A percentile compares a stretch with the other conserved stretches of the same genome.
Evolutionary conservation across 2,797 vertebrate species (phyloP).

Genomic region (Ciconia nigra): DNA sequence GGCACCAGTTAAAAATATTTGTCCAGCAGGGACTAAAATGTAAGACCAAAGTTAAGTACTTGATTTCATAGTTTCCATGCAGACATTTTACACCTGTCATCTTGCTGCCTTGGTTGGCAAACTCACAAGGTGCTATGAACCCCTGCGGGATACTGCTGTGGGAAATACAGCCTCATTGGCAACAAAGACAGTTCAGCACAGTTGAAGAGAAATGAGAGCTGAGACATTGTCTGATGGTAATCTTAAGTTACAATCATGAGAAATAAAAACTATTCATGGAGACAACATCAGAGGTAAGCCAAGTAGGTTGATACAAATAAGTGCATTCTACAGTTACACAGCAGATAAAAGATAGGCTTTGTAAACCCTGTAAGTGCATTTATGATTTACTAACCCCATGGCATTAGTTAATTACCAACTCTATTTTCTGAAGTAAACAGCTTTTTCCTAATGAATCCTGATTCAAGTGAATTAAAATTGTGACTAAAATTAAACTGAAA

Average conservation of each 20-base stretch:
- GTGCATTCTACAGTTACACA: slow-evolving; percentile 57
- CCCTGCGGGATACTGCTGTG: not conserved
- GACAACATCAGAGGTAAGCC: slow-evolving; percentile 50
- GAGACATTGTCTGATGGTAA: slow-evolving; percentile 52
- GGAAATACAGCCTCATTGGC: not conserved
- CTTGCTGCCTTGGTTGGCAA: not conserved
- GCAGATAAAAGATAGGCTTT: slow-evolving; percentile 32
- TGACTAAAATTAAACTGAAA: slow-evolving; percentile 19
- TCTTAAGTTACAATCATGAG: slow-evolving; percentile 65
- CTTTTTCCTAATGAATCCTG: slow-evolving; percentile 16
- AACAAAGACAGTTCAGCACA: not conserved
- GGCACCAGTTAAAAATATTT: not conserved
- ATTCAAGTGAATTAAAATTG: slow-evolving; percentile 4
- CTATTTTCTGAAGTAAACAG: slow-evolving; percentile 41
- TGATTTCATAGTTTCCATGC: slow-evolving; percentile 37
- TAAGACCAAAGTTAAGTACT: not conserved
- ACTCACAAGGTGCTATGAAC: not conserved
- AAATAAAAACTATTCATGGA: slow-evolving; percentile 65
- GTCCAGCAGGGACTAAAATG: not conserved
- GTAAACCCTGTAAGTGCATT: slow-evolving; percentile 19
- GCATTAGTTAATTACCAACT: slow-evolving; percentile 44
- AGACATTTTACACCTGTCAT: slow-evolving; percentile 37
- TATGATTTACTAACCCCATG: slow-evolving; percentile 38
- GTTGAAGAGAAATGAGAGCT: slow-evolving; percentile 47
- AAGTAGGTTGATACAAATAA: slow-evolving; percentile 37